Conservation (phyloP, 2,113 vertebrate species). For the Bufo bufo region DNA sequence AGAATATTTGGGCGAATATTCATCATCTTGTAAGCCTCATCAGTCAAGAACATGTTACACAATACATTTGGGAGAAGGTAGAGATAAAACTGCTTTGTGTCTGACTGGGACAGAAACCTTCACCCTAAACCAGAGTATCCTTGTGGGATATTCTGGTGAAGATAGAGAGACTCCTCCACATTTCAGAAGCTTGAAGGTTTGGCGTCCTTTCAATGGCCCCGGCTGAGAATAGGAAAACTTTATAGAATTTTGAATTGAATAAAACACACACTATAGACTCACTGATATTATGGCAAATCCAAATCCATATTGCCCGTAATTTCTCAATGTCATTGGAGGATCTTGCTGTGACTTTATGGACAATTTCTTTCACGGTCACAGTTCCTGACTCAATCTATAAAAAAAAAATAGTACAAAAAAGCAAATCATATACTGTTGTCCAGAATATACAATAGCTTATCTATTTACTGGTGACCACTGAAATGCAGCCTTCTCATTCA, state of each 20-base stretch:
- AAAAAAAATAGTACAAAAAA: neutral
- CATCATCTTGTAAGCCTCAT: too few relatives aligned
- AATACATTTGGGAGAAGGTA: too few relatives aligned
- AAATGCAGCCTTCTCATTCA: neutral
- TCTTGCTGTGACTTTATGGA: constrained; percentile 69
- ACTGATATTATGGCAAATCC: constrained; percentile 84
- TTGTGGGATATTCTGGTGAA: too few relatives aligned
- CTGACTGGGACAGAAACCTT: too few relatives aligned
- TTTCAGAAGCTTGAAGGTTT: neutral
- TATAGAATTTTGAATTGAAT: neutral
- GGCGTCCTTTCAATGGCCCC: neutral
- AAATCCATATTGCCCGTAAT: constrained; percentile 75
- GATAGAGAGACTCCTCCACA: too few relatives aligned
- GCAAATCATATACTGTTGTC: neutral
- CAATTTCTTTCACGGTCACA: constrained; percentile 68
- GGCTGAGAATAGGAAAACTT: too few relatives aligned
- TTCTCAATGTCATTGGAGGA: constrained; percentile 73
- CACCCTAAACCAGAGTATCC: too few relatives aligned
- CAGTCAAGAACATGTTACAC: too few relatives aligned
- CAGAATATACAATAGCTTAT: neutral
- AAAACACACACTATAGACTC: constrained; percentile 36
- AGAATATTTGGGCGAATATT: too few relatives aligned
- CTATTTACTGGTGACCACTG: neutral
- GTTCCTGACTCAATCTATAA: constrained; percentile 68
- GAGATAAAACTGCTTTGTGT: too few relatives aligned